Base-by-base conservation (phyloP, 2,888 invertebrate species). In the Neoitamus cyanurus region DNA sequence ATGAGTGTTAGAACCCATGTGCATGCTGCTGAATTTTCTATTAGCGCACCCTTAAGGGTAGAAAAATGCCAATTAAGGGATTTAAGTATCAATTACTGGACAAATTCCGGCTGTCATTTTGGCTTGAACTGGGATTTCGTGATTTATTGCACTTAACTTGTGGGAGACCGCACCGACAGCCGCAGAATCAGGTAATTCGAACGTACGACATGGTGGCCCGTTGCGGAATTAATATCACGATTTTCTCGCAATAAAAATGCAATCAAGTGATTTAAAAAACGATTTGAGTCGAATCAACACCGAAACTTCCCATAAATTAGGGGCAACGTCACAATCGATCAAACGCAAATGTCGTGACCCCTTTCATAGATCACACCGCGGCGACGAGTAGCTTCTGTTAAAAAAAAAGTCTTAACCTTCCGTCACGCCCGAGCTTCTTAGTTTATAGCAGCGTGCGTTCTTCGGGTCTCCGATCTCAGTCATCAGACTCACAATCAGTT, bases 51-150 rank as follows among this genome's bases (percentile, higher is more conserved):
- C 78, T 78, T 78, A 87, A 89, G 89, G 90, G 89, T 89, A 89
- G 89, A 90, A 90, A 90, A 90, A 89, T 90, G 90, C 90, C 90
- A 90, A 90, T 90, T 90, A 90, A 90, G 90, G 90, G 90, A 90
- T 90, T 90, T 90, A 91, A 90, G 90, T 90, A 90, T 90, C 91
- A 91, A 90, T 90, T 91, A 90, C 91, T 90, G 90, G 88, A 89
- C 89, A 89, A 90, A 90, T 90, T 89, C 88, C 28, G 70, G 37
- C 77, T 86, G 86, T 86, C 86, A 86, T 83, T 85, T 77, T 82
- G 78, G 70, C 84, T 13, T 72, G 69, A 73, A 83, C 36, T 37
- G 85, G 84, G 84, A 86, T 80, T 84, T 70, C 28, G 73, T 86
- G 86, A 86, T 86, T 86, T 86, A 86, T 86, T 86, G 72, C 46